Evolutionary conservation across 2,113 vertebrate species (phyloP).

Genomic region (Proterorhinus semilunaris): DNA sequence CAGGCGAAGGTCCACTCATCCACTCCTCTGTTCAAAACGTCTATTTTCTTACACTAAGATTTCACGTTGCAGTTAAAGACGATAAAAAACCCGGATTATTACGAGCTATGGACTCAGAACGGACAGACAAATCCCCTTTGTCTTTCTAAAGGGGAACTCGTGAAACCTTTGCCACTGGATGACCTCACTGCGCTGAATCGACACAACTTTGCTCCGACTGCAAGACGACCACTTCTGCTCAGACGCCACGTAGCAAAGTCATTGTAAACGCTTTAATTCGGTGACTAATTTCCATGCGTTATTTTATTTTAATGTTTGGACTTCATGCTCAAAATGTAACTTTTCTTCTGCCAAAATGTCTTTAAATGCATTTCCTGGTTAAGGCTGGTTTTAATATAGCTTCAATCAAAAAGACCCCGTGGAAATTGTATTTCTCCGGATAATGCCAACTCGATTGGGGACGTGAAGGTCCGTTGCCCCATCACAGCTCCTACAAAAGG

Average conservation of each 20-base stretch:
- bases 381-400: too few species aligned
- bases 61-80: not conserved
- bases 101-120: not conserved
- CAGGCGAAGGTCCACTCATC: not conserved
- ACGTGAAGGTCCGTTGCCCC: too few species aligned
- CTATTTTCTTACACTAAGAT: too few species aligned
- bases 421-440: too few species aligned
- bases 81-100: not conserved
- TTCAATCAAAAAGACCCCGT: too few species aligned
- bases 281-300: constrained; percentile 11
- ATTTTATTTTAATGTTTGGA: constrained; percentile 22
- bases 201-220: not conserved
- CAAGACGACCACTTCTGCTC: not conserved
- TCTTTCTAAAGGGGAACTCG: constrained; percentile 25
- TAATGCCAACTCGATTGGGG: too few species aligned
- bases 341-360: constrained; percentile 22
- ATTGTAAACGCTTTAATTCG: constrained; percentile 7
- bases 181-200: constrained; percentile 38
- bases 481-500: too few species aligned
- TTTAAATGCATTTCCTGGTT: constrained; percentile 7
- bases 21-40: too few species aligned
- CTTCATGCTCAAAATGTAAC: constrained; percentile 52
- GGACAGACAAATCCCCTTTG: constrained; percentile 24
- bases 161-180: constrained; percentile 53
- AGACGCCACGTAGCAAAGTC: too few species aligned